Evolutionary conservation across 2,888 invertebrate species (phyloP), one percentile per base, ranked within the genome.

Genomic region (Orthosia gothica): DNA sequence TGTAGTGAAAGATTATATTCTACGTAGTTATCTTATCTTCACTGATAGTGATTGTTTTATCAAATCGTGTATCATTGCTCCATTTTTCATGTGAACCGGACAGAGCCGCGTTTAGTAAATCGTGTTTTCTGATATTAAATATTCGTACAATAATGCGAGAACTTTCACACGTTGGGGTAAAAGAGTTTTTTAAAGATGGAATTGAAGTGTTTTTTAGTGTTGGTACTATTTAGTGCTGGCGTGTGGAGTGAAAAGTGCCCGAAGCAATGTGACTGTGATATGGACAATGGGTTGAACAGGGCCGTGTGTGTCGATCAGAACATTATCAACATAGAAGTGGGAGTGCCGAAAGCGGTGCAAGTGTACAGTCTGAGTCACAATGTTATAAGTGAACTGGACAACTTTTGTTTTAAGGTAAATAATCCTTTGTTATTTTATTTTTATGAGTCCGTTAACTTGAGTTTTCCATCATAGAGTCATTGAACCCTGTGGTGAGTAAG

Each of bases 351-450:
- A 63, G 94, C 93, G 32, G 97, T 97, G 49, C 97, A 98, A 92
- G 93, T 97, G 61, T 96, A 98, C 79, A 97, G 97, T 91, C 92
- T 98, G 79, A 97, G 97, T 83, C 95, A 97, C 82, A 98, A 98
- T 92, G 97, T 95, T 86, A 97, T 98, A 81, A 97, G 97, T 83
- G 97, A 96, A 84, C 91, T 98, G 89, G 97, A 97, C 75, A 97
- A 97, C 88, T 96, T 95, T 87, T 96, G 97, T 91, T 97, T 98
- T 89, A 93, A 96, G 96, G 98, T 97, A 71, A 20, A 77, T 70
- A 61, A 15, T 52, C 45, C 4, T 76, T 58, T 55, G 18, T 70
- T 63, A 20, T 62, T 66, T 12, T 66, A 40, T 64, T 78, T 26
- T 55, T 59, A 62, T 61, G 50, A 55, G 7, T 55, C 23, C 11